phyloP scores from a whole-genome alignment of 2,888 invertebrate species.

The Parapristionchus giblindavisi region DNA sequence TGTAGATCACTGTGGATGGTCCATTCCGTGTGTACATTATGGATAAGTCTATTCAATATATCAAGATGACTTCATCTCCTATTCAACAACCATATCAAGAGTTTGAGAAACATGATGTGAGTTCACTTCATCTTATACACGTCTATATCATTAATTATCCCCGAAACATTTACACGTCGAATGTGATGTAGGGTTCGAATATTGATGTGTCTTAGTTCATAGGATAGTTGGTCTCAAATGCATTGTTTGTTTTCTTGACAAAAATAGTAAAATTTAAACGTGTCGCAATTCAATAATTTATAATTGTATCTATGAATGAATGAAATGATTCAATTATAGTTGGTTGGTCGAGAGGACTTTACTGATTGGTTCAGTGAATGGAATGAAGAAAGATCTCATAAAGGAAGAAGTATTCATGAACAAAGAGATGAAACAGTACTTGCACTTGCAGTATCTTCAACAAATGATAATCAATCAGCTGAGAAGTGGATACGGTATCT shows the following conservation, averaged over 20 bases:
- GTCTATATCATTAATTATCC: background rate
- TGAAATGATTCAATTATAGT: conserved; percentile 28
- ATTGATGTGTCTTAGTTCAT: background rate
- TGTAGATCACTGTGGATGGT: conserved; percentile 61
- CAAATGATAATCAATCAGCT: conserved; percentile 46
- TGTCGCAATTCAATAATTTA: too few relatives aligned
- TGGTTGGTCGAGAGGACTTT: conserved; percentile 49
- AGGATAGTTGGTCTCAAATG: background rate
- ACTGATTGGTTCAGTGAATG: conserved; percentile 53
- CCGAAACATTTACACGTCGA: too few relatives aligned
- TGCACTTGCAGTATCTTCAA: conserved; percentile 52
- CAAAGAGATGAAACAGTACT: conserved; percentile 62
- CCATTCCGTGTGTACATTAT: conserved; percentile 61
- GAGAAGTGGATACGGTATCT: conserved; percentile 54
- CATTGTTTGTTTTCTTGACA: background rate
- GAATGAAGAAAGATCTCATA: conserved; percentile 41
- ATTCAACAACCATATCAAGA: conserved; percentile 42
- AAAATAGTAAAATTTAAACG: too few relatives aligned
- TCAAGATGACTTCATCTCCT: conserved; percentile 52
- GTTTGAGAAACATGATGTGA: conserved; percentile 53
- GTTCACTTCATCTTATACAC: background rate
- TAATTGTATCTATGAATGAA: too few relatives aligned
- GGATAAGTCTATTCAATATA: conserved; percentile 53
- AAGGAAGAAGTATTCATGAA: conserved; percentile 57
- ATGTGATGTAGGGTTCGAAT: too few relatives aligned